These are phyloP conservation scores for Paratrypauchen microcephalus DNA, from an alignment of 2,797 vertebrate species.

Conservation along the genomic window DNA sequence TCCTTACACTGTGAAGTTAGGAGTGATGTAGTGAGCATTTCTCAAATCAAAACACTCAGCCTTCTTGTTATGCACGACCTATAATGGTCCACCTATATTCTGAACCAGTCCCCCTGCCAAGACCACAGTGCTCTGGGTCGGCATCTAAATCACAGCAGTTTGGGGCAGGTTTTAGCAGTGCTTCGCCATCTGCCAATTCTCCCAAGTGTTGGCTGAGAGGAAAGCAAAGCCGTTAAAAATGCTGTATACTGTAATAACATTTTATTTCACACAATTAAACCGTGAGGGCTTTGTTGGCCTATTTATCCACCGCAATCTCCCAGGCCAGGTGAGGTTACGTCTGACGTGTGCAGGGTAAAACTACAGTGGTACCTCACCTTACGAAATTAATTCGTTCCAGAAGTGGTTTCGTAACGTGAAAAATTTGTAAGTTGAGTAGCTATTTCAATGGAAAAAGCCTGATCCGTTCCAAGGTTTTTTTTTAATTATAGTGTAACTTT, in stretches of 20 bases:
- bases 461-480: too few species aligned
- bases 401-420: too few species aligned
- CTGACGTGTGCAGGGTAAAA: background rate
- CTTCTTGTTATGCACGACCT: slow-evolving; percentile 41
- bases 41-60: slow-evolving; percentile 35
- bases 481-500: too few species aligned
- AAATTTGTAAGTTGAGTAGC: too few species aligned
- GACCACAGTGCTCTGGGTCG: slow-evolving; percentile 49
- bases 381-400: too few species aligned
- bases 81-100: slow-evolving; percentile 58
- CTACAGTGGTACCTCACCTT: too few species aligned
- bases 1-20: background rate
- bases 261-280: slow-evolving; percentile 49
- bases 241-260: slow-evolving; percentile 30
- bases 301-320: slow-evolving; percentile 14
- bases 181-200: slow-evolving; percentile 56
- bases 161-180: slow-evolving; percentile 51
- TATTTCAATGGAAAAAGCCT: too few species aligned
- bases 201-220: slow-evolving; percentile 45
- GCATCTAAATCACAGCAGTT: slow-evolving; percentile 43
- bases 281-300: slow-evolving; percentile 20
- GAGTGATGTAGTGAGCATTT: slow-evolving; percentile 32
- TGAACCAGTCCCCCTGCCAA: slow-evolving; percentile 48
- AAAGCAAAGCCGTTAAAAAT: slow-evolving; percentile 42
- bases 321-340: slow-evolving; percentile 2